phyloP scores from a whole-genome alignment of 2,888 invertebrate genomes.

The Drosophila emarginata region DNA sequence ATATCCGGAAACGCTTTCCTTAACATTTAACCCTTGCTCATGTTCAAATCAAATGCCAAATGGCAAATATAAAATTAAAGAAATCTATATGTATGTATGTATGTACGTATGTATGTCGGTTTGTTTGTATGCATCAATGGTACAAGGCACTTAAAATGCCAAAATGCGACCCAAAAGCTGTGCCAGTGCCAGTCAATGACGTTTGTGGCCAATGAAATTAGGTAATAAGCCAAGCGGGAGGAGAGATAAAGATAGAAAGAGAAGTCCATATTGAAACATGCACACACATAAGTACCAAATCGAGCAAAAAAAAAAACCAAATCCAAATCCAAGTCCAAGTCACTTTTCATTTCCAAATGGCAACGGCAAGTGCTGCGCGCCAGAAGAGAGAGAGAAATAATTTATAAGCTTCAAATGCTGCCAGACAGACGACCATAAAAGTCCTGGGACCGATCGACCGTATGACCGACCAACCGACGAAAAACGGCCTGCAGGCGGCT shows the following conservation, averaged over 20 bases:
- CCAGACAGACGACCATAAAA: conserved; percentile 67
- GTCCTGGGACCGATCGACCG: conserved; percentile 54
- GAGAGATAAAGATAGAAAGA: neutral
- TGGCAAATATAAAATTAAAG: neutral
- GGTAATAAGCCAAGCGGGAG: conserved; percentile 60
- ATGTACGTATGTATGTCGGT: neutral
- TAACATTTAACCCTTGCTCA: conserved; percentile 4
- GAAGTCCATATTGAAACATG: conserved; percentile 61
- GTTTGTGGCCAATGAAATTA: conserved; percentile 65
- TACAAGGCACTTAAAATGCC: conserved; percentile 66
- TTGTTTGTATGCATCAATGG: conserved; percentile 7
- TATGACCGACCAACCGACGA: conserved; percentile 6
- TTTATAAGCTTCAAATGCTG: conserved; percentile 63
- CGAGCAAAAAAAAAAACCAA: conserved; percentile 19
- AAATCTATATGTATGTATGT: conserved; percentile 1
- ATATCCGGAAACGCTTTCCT: conserved; percentile 2
- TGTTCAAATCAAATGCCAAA: conserved; percentile 2
- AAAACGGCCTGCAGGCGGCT: conserved; percentile 69
- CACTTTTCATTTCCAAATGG: conserved; percentile 76
- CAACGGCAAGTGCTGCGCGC: conserved; percentile 71
- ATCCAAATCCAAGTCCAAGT: conserved; percentile 55
- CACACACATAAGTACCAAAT: conserved; percentile 34
- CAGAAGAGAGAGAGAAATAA: conserved; percentile 50
- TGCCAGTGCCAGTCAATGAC: conserved; percentile 44
- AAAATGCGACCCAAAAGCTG: conserved; percentile 26